Base-by-base conservation (phyloP, 2,113 vertebrate species). In the Grammomys dolichurus region DNA sequence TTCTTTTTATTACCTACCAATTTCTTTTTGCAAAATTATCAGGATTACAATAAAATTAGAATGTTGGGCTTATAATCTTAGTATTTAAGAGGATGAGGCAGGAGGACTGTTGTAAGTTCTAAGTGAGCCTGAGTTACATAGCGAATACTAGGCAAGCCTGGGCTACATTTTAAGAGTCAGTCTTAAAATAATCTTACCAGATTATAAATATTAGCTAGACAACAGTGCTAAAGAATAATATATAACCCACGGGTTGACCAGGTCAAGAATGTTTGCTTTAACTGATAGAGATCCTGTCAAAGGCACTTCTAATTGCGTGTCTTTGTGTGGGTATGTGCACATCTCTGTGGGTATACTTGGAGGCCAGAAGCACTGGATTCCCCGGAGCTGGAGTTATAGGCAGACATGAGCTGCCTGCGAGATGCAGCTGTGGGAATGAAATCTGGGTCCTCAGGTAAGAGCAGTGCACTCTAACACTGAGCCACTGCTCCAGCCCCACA, bases 221-320 rank as follows among this genome's bases (percentile, higher is more conserved):
- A 91, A 93, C 14, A 84, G 20, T 96, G 60, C n/a, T 90, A 84
- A 95, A 89, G 88, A 88, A 70, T 85, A 94, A 84, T 19, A 67
- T 86, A 75, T 43, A 92, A 24, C 1, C 56, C 19, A 46, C 54
- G n/a, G 60, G 78, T 78, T 40, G 19, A 65, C 40, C 36, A 81
- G n/a, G 20, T 90, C 3, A 96, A 91, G 36, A 95, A 93, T 81
- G 20, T 91, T 89, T 54, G 17, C 80, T 75, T 90, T 85, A 93
- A 80, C 3, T 78, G 33, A 87, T 4, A 95, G 24, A 85, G 63
- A 10, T 40, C 87, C 1, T 75, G 70, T 33, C 46, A 86, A 0
- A 89, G 40, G 46, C 48, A 91, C 14, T 96, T 96, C 67, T 93
- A 73, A 40, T 40, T 60, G 26, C 8, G 22, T 40, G 24, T 84